These are phyloP conservation scores for Pyralis farinalis DNA, from an alignment of 2,888 invertebrate genomes.

Conservation along the genomic window DNA sequence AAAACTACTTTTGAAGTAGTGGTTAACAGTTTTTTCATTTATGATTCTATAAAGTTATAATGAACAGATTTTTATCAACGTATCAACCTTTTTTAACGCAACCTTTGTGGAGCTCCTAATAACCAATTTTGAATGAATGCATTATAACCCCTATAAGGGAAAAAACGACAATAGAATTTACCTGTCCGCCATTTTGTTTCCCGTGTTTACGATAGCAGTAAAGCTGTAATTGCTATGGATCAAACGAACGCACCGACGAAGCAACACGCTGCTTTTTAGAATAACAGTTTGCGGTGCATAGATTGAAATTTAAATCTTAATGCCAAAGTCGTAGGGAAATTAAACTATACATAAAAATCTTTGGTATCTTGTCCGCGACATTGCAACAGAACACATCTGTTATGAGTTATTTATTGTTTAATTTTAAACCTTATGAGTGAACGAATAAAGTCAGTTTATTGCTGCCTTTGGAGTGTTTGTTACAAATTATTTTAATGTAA, in stretches of 20 bases:
- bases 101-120: slow-evolving; percentile 12
- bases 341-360: no score
- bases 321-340: no score
- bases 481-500: no score
- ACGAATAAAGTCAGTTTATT: background rate
- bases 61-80: no score
- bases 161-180: slow-evolving; percentile 64
- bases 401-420: background rate
- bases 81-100: no score
- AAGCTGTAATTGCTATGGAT: slow-evolving; percentile 73
- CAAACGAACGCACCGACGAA: slow-evolving; percentile 49
- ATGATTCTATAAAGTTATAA: background rate
- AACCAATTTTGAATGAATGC: slow-evolving; percentile 23
- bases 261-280: background rate
- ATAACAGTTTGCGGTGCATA: background rate
- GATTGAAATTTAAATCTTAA: no score
- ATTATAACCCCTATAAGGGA: slow-evolving; percentile 35
- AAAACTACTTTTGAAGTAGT: no score
- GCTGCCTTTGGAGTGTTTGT: background rate
- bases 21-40: background rate
- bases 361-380: background rate
- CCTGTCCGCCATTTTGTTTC: slow-evolving; percentile 61
- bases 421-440: slow-evolving; percentile 2
- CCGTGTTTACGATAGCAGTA: slow-evolving; percentile 67
- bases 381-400: slow-evolving; percentile 4